These are phyloP conservation scores for Sturnus vulgaris DNA, from an alignment of 2,113 vertebrate species.

Conservation along the genomic window DNA sequence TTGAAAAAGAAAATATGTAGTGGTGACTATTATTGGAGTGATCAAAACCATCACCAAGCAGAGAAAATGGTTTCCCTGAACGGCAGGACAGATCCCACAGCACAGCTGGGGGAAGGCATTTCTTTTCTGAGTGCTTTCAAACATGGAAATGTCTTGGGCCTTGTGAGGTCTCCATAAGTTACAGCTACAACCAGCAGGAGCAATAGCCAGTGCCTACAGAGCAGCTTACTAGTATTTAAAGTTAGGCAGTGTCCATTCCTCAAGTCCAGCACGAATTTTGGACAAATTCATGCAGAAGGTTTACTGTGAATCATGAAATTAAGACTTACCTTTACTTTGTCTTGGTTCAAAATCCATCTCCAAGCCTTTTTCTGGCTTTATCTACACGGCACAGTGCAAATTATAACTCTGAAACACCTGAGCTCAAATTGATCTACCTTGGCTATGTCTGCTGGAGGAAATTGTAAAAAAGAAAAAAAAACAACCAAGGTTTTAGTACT, in stretches of 20 bases:
- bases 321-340: not conserved
- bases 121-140: not conserved
- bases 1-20: not conserved
- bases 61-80: not conserved
- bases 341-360: not conserved
- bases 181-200: not conserved
- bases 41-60: not conserved
- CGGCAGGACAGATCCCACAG: not conserved
- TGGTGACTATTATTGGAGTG: not conserved
- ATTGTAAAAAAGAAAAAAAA: not conserved
- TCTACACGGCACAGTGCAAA: not conserved
- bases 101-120: not conserved
- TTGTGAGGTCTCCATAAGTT: not conserved
- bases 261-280: not conserved
- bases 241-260: not conserved
- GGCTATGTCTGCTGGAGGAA: not conserved
- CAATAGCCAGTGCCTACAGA: not conserved
- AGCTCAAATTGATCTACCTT: not conserved
- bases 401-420: not conserved
- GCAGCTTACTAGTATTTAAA: not conserved
- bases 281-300: not conserved
- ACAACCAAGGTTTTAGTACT: not conserved
- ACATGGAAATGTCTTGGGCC: not conserved
- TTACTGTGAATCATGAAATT: not conserved
- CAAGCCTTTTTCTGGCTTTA: not conserved